Evolutionary conservation across 1,140 invertebrate species (phyloP).

Genomic region (Tribolium castaneum): DNA sequence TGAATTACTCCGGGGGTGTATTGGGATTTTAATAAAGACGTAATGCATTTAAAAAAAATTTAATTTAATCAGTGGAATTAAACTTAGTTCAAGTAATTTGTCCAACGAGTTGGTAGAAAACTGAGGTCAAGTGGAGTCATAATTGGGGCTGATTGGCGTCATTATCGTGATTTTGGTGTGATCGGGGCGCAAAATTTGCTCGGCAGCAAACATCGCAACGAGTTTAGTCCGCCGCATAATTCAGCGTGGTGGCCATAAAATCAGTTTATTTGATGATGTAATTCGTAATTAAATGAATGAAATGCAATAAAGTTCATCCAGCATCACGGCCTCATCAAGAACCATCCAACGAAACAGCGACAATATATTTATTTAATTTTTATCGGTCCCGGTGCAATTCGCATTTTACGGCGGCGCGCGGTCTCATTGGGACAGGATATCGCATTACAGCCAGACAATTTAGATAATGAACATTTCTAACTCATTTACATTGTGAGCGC

Average conservation of each 20-base stretch:
- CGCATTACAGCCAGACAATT: conserved; percentile 58
- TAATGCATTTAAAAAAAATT: too few relatives aligned
- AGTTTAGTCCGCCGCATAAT: conserved; percentile 14
- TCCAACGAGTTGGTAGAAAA: too few relatives aligned
- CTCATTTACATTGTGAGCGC: conserved; percentile 56
- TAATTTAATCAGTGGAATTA: too few relatives aligned
- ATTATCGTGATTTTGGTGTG: not conserved
- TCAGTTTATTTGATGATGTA: conserved; percentile 27
- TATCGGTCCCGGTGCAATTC: conserved; percentile 50
- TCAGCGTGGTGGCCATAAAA: conserved; percentile 9
- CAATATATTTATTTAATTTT: conserved; percentile 54
- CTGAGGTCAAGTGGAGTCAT: too few relatives aligned
- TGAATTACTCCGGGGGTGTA: too few relatives aligned
- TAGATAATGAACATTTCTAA: conserved; percentile 60
- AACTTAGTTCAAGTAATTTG: too few relatives aligned
- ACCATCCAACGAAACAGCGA: conserved; percentile 17
- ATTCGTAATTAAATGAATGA: conserved; percentile 33
- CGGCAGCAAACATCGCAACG: not conserved
- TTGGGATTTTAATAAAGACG: too few relatives aligned
- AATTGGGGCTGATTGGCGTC: too few relatives aligned
- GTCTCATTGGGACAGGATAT: conserved; percentile 55
- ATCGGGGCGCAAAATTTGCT: not conserved
- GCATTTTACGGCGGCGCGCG: conserved; percentile 42
- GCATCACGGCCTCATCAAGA: conserved; percentile 29
- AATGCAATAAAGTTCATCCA: conserved; percentile 30